Conservation (phyloP, 2,888 invertebrate genomes). For the Lochmaea capreae region DNA sequence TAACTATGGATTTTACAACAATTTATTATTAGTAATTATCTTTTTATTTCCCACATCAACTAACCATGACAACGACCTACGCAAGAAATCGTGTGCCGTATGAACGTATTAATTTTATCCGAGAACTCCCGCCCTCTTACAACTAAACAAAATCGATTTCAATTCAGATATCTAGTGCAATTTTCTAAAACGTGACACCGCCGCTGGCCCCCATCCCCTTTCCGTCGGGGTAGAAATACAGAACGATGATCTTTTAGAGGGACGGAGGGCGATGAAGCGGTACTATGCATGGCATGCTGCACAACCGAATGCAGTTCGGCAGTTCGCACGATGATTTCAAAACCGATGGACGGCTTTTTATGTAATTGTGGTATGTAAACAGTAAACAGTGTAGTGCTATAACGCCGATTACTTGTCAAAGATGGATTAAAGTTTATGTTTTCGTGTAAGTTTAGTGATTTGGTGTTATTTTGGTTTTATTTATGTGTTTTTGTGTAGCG, state of each 20-base stretch:
- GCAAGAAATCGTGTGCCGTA: not conserved
- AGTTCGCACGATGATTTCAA: constrained; percentile 55
- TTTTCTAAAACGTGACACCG: constrained; percentile 30
- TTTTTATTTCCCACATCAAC: not conserved
- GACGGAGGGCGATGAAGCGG: constrained; percentile 47
- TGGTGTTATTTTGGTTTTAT: constrained; percentile 42
- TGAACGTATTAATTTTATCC: constrained; percentile 1
- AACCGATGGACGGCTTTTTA: constrained; percentile 51
- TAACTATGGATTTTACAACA: not conserved
- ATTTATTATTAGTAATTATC: not conserved
- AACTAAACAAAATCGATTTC: constrained; percentile 25
- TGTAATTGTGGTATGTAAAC: constrained; percentile 52
- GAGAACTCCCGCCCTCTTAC: constrained; percentile 1
- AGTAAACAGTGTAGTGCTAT: constrained; percentile 27
- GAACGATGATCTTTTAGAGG: constrained; percentile 40
- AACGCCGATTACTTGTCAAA: constrained; percentile 12
- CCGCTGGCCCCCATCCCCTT: constrained; percentile 30
- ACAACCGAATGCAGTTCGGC: constrained; percentile 50
- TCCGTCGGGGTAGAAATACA: constrained; percentile 41
- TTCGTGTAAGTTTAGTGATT: constrained; percentile 30
- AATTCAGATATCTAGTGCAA: constrained; percentile 22
- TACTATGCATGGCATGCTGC: constrained; percentile 51
- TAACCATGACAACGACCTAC: not conserved
- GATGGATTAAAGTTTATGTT: constrained; percentile 37
- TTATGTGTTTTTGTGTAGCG: constrained; percentile 56